Conservation (phyloP, 2,888 invertebrate genomes). For the Heliothis peltigera region DNA sequence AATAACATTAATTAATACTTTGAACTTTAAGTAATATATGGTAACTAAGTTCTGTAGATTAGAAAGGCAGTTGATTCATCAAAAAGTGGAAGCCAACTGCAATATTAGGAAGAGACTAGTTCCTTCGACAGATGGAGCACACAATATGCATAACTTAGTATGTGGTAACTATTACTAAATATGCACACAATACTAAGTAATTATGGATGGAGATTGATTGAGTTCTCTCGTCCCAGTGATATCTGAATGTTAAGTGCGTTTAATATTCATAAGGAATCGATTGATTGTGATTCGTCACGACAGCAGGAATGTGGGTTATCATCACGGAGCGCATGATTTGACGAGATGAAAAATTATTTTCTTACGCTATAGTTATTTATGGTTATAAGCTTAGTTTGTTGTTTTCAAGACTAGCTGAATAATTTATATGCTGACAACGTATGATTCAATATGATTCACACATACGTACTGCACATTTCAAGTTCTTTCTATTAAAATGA, state of each 20-base stretch:
- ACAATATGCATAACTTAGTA: not conserved
- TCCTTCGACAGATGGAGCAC: no score
- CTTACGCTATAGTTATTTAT: not conserved
- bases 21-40: no score
- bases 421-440: no score
- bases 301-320: constrained; percentile 22
- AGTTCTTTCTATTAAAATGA: no score
- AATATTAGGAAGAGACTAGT: no score
- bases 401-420: no score
- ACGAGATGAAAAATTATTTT: not conserved
- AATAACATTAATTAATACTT: no score
- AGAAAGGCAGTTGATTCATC: no score
- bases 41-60: no score
- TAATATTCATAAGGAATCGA: constrained; percentile 58
- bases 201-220: constrained; percentile 46
- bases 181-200: constrained; percentile 30
- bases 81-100: no score
- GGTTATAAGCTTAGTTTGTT: not conserved
- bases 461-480: no score
- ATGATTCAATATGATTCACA: no score
- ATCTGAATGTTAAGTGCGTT: constrained; percentile 39
- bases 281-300: constrained; percentile 40
- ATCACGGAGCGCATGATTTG: constrained; percentile 8
- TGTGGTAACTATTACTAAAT: not conserved
- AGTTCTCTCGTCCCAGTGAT: constrained; percentile 35